Evolutionary conservation across 2,888 invertebrate genomes (phyloP), one percentile per base, ranked within the genome.

Genomic region (Minunthozetes semirufus): DNA sequence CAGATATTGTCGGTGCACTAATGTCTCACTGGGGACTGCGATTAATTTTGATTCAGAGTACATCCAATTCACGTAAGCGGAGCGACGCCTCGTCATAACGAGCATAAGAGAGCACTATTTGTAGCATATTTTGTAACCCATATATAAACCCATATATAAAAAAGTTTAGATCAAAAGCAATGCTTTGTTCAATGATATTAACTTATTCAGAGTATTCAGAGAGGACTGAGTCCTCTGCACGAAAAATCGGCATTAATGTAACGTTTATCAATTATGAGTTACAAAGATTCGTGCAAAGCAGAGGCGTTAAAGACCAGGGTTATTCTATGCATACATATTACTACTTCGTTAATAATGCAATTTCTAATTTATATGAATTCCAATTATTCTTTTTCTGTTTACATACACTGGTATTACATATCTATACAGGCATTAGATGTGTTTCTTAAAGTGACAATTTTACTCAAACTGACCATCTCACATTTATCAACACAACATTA

Each of bases 261-360:
- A 70, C 70, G 70, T 70, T 27, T 70, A 70, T 70, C 70, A 70
- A 70, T 70, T 70, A 70, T 70, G 42, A 6, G 13, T 19, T 70
- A 5, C 70, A 70, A 48, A 48, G 70, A 22, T 70, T 70, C 70
- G 70, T 70, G 70, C 46, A 5, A 48, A 22, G 42, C 70, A 70
- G 70, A 70, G 70, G 70, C 70, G 70, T 70, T 70, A 70, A 70
- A 70, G 46, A 70, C 46, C 70, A 19, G 17, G 25, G 70, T 70
- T 48, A 70, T 70, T 46, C 70, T 70, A 6, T 70, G 70, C 70
- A 70, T 70, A 70, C 70, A 70, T 70, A 70, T 70, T 42, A 42
- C 70, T 48, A 48, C 70, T 46, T 70, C 70, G 70, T 70, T 70
- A 70, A 70, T 70, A 70, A 70, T 70, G 70, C 70, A 70, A 70